Conservation (phyloP, 2,888 invertebrate genomes). For the Timandra comae region DNA sequence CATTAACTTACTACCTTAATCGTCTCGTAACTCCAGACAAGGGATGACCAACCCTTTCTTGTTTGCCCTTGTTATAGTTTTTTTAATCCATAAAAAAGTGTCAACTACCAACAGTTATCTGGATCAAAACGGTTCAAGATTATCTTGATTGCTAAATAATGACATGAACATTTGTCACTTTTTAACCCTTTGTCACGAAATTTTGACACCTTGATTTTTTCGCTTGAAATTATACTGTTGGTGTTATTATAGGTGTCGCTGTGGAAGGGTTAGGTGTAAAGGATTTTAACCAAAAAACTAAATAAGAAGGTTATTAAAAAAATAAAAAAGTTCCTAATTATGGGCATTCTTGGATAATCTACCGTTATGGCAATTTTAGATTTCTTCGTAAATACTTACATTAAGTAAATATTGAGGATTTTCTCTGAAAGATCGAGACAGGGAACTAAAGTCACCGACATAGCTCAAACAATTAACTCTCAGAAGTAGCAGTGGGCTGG, state of each 20-base stretch:
- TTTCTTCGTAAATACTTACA: too few relatives aligned
- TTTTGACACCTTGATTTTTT: conserved; percentile 2
- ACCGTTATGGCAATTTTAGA: too few relatives aligned
- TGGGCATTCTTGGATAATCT: background rate
- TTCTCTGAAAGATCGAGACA: too few relatives aligned
- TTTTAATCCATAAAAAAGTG: conserved; percentile 32
- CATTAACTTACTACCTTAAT: conserved; percentile 1
- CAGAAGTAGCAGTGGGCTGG: too few relatives aligned
- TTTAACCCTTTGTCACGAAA: conserved; percentile 35
- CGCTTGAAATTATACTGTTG: background rate
- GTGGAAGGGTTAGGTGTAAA: too few relatives aligned
- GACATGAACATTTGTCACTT: conserved; percentile 45
- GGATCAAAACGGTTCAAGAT: conserved; percentile 38
- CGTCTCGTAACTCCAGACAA: background rate
- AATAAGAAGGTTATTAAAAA: conserved; percentile 1
- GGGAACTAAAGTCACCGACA: too few relatives aligned
- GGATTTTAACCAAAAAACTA: background rate
- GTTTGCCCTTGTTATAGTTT: conserved; percentile 7
- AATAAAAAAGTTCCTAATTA: background rate
- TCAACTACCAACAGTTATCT: conserved; percentile 30
- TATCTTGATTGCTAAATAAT: conserved; percentile 65
- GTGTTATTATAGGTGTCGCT: too few relatives aligned
- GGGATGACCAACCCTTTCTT: conserved; percentile 1
- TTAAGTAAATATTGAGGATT: too few relatives aligned
- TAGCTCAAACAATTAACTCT: too few relatives aligned